These are phyloP conservation scores for Paralichthys olivaceus DNA, from an alignment of 2,113 vertebrate genomes.

Conservation along the genomic window DNA sequence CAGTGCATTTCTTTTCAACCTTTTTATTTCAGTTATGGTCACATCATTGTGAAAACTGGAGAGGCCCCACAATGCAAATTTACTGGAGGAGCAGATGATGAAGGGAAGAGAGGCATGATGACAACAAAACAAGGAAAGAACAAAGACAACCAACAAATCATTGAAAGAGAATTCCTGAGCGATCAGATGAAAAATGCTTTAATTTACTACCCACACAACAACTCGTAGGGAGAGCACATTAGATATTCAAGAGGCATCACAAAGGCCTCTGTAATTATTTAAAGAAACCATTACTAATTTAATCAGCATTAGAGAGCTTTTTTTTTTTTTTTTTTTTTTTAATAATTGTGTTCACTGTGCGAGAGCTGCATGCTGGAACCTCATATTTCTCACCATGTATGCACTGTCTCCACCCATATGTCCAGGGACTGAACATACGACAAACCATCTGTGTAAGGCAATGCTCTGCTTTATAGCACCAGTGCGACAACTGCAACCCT, in stretches of 20 bases:
- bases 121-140: conserved; percentile 15
- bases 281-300: conserved; percentile 35
- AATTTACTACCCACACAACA: conserved; percentile 22
- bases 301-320: conserved; percentile 12
- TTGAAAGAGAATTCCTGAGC: conserved; percentile 32
- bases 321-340: too few species aligned
- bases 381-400: background rate
- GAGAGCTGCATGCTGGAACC: background rate
- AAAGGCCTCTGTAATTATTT: conserved; percentile 38
- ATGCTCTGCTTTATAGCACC: background rate
- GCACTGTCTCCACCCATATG: background rate
- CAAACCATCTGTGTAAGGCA: background rate
- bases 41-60: background rate
- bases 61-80: background rate
- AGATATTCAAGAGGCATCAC: conserved; percentile 34
- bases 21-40: background rate
- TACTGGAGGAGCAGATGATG: background rate
- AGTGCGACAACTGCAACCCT: background rate
- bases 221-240: conserved; percentile 16
- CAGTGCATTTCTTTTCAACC: background rate
- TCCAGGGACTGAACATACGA: background rate
- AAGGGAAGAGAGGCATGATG: background rate
- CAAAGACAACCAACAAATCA: conserved; percentile 14
- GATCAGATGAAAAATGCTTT: conserved; percentile 30
- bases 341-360: too few species aligned